Evolutionary conservation across 1,140 invertebrate species (phyloP).

Genomic region (Akabosia matsudoensis): DNA sequence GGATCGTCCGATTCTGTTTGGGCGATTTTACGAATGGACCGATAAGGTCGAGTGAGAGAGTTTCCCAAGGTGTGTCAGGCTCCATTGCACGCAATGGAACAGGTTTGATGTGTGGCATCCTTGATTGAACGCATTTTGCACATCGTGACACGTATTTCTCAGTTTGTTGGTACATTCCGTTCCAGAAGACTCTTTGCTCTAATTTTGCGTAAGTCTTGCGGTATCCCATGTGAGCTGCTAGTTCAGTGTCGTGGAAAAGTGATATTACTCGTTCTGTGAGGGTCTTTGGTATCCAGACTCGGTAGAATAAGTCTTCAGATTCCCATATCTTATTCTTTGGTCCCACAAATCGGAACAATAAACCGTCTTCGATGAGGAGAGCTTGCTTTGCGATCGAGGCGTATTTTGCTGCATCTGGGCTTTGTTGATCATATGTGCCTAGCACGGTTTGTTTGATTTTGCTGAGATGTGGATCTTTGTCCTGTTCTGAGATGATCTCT

Average conservation of each 20-base stretch:
- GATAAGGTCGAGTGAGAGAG: constrained; percentile 42
- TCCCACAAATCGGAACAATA: neutral
- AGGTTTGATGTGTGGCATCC: neutral
- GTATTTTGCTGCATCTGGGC: neutral
- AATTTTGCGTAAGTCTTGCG: constrained; percentile 4
- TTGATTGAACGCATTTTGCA: neutral
- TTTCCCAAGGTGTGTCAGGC: constrained; percentile 39
- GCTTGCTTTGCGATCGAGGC: neutral
- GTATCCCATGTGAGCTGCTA: constrained; percentile 4
- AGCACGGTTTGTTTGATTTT: neutral
- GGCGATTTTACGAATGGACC: constrained; percentile 39
- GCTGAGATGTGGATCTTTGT: neutral
- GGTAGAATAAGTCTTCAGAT: neutral
- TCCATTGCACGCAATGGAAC: neutral
- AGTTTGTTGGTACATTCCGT: constrained; percentile 19
- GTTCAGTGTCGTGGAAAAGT: neutral
- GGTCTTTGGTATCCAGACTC: neutral
- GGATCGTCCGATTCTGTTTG: constrained; percentile 31
- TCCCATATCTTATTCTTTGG: constrained; percentile 17
- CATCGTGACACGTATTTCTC: constrained; percentile 20
- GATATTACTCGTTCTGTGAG: neutral
- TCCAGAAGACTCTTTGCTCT: constrained; percentile 9
- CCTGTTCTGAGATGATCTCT: neutral
- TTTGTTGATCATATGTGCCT: neutral
- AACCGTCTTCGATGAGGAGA: neutral